Evolutionary conservation across 1,140 invertebrate species (phyloP).

Genomic region (Drosophila yakuba): DNA sequence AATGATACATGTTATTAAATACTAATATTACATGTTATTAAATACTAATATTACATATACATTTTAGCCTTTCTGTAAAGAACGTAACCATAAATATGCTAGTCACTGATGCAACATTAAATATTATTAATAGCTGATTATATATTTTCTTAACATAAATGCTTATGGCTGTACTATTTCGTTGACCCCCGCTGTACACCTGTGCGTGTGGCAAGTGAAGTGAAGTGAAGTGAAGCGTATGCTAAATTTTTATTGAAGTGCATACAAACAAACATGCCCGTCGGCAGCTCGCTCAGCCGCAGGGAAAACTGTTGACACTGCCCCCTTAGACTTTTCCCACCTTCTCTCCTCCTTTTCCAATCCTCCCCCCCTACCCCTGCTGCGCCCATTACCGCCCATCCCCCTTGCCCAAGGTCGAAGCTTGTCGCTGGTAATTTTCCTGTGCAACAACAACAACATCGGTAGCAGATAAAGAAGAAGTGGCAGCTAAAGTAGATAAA

Average conservation of each 20-base stretch:
- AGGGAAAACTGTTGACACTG: constrained; percentile 54
- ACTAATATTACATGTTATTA: too few relatives aligned
- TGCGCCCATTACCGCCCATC: background rate
- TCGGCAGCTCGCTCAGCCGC: constrained; percentile 49
- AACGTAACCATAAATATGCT: too few relatives aligned
- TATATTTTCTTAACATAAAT: too few relatives aligned
- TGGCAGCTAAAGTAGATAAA: constrained; percentile 24
- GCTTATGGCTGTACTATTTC: background rate
- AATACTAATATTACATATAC: too few relatives aligned
- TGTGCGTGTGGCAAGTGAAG: constrained; percentile 68
- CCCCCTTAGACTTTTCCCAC: constrained; percentile 27
- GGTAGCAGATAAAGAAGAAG: constrained; percentile 15
- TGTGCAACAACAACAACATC: constrained; percentile 24
- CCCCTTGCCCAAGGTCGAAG: background rate
- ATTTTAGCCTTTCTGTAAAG: too few relatives aligned
- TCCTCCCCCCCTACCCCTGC: background rate
- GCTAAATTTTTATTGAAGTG: constrained; percentile 80
- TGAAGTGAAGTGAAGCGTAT: constrained; percentile 74
- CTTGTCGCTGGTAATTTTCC: constrained; percentile 60
- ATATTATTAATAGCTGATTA: too few relatives aligned
- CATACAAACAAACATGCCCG: constrained; percentile 72
- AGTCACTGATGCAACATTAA: background rate
- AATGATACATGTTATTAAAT: too few relatives aligned
- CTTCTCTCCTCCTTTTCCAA: background rate
- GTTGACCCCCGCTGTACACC: background rate